Conservation (phyloP, 2,113 vertebrate species). For the Dinomys branickii region DNA sequence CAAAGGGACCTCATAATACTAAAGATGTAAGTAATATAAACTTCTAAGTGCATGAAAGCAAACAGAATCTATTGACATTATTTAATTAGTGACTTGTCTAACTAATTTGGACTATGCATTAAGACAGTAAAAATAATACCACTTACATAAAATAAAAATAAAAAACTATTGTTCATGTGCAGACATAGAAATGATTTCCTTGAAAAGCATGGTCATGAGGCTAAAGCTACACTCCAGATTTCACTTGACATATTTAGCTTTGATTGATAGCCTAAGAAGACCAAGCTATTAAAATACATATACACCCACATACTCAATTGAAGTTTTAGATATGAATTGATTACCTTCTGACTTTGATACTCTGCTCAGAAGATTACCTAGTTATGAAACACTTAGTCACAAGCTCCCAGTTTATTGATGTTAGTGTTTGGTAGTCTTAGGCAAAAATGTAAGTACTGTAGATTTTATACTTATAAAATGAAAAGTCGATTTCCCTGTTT, state of each 20-base stretch:
- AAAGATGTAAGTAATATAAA: background rate
- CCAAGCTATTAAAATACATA: background rate
- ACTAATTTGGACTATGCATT: background rate
- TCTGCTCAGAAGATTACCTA: background rate
- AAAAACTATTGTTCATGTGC: background rate
- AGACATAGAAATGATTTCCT: background rate
- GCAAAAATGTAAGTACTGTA: background rate
- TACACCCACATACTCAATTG: background rate
- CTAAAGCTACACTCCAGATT: background rate
- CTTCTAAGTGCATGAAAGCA: background rate
- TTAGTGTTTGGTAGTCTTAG: background rate
- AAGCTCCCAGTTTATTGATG: conserved; percentile 6
- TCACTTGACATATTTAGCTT: background rate
- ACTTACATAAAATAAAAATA: conserved; percentile 25
- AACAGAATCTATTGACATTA: background rate
- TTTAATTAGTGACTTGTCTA: conserved; percentile 25
- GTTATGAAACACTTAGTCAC: background rate
- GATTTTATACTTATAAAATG: conserved; percentile 13
- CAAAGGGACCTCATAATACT: conserved; percentile 1
- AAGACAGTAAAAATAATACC: background rate
- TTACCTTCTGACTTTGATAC: conserved; percentile 4
- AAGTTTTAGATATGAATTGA: background rate
- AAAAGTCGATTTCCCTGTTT: background rate
- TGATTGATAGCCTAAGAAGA: background rate
- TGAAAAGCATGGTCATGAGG: background rate